Evolutionary conservation across 2,113 vertebrate genomes (phyloP), one percentile per base, ranked within the genome.

Genomic region (Picathartes gymnocephalus): DNA sequence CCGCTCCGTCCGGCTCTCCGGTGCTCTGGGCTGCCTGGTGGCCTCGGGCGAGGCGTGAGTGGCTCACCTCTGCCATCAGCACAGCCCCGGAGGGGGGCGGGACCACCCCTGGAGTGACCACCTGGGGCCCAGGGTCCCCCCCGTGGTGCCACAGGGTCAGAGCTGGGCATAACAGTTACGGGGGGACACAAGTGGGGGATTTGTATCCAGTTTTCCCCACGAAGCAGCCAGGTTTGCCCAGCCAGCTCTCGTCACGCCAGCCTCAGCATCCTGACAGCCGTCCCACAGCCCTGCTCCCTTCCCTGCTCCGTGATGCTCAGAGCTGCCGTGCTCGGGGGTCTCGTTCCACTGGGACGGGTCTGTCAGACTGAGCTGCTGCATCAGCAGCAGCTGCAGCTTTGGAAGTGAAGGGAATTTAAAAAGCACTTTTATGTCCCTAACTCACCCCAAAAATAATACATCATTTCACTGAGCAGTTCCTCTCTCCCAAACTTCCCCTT

Each of bases 21-120:
- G 19, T 3, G 24, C 7, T 1, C 18, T 12, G 10, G 31, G 6
- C 12, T 8, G 24, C 7, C 40, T 25, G 58, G 11, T 7, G 45
- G 13, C 19, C 3, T 2, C 35, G 11, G 51, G 11, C 2, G 0
- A 20, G 37, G 44, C n/a, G 7, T 5, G 10, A 11, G 33, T 2
- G 40, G 21, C 45, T 90, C 23, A 1, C 3, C 8, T 56, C 54
- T 69, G 5, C 35, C 30, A 30, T 4, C 14, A 2, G 56, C 42
- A n/a, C 39, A 10, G 45, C 37, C n/a, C 27, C 79, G 11, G 51
- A 15, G 54, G 47, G 13, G n/a, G 15, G 37, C 17, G 2, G 61
- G 53, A 12, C 21, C 51, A 35, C 6, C 14, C 48, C 35, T 1
- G 3, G 1, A 18, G 27, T 13, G 66, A 31, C 31, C 28, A 44